These are phyloP conservation scores for Spinus pinus DNA, from an alignment of 2,797 vertebrate genomes.

Conservation along the genomic window DNA sequence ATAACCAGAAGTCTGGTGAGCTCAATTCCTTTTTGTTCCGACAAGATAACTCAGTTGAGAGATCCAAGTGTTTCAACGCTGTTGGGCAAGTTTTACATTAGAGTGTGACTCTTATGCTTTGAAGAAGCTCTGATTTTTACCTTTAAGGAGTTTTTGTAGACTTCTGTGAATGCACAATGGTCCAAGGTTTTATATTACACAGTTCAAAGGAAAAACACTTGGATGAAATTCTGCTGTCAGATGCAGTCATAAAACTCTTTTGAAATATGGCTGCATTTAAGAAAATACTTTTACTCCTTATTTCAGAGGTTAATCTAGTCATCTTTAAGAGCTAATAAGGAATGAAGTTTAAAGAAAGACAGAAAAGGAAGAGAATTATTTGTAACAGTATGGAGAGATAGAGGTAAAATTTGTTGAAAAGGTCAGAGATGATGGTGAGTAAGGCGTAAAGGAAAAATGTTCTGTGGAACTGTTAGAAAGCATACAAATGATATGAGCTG, in stretches of 20 bases:
- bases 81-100: background rate
- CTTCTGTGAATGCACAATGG: background rate
- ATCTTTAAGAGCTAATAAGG: background rate
- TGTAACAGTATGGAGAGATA: background rate
- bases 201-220: background rate
- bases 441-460: background rate
- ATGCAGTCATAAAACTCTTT: background rate
- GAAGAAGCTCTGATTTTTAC: background rate
- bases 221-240: background rate
- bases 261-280: background rate
- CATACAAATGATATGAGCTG: background rate
- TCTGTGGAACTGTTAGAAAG: background rate
- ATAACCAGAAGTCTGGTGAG: background rate
- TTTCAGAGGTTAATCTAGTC: background rate
- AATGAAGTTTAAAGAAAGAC: background rate
- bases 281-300: background rate
- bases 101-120: background rate
- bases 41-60: background rate
- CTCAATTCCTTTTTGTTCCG: background rate
- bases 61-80: background rate
- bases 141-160: background rate
- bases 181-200: background rate
- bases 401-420: background rate
- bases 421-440: background rate
- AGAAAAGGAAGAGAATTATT: background rate